Evolutionary conservation across 2,888 invertebrate genomes (phyloP).

Genomic region (Neoascia interrupta): DNA sequence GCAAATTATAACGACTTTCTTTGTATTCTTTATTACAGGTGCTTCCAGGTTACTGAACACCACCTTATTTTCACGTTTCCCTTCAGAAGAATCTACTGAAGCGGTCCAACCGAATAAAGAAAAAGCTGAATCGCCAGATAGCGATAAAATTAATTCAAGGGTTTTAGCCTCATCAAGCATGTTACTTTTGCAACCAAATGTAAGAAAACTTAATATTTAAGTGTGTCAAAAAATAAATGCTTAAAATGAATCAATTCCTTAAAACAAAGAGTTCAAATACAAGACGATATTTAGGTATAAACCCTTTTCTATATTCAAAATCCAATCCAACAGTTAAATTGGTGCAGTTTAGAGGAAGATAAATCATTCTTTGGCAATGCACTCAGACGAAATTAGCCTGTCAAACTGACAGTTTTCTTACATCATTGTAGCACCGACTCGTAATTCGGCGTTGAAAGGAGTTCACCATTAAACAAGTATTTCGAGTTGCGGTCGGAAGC

Average conservation of each 20-base stretch:
- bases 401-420: too few species aligned
- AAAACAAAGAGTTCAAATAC: not conserved
- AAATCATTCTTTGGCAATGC: too few species aligned
- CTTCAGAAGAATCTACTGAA: slow-evolving; percentile 52
- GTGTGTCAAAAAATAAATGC: not conserved
- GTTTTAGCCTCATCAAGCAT: slow-evolving; percentile 85
- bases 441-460: too few species aligned
- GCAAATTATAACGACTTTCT: slow-evolving; percentile 11
- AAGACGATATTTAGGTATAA: too few species aligned
- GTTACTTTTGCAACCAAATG: slow-evolving; percentile 96
- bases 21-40: slow-evolving; percentile 67
- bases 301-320: too few species aligned
- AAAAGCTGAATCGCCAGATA: slow-evolving; percentile 60
- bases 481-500: too few species aligned
- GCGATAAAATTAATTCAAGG: slow-evolving; percentile 74
- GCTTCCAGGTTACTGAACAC: slow-evolving; percentile 70
- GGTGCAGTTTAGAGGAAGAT: too few species aligned
- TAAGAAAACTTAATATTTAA: slow-evolving; percentile 79
- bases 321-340: too few species aligned
- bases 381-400: too few species aligned
- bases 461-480: too few species aligned
- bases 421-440: too few species aligned
- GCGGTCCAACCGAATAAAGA: slow-evolving; percentile 43
- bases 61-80: slow-evolving; percentile 48
- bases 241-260: not conserved